Percentiles rank a stretch among this genome's conserved stretches.
Evolutionary conservation across 2,888 invertebrate species (phyloP).

Genomic region (Harpagoxenus sublaevis): DNA sequence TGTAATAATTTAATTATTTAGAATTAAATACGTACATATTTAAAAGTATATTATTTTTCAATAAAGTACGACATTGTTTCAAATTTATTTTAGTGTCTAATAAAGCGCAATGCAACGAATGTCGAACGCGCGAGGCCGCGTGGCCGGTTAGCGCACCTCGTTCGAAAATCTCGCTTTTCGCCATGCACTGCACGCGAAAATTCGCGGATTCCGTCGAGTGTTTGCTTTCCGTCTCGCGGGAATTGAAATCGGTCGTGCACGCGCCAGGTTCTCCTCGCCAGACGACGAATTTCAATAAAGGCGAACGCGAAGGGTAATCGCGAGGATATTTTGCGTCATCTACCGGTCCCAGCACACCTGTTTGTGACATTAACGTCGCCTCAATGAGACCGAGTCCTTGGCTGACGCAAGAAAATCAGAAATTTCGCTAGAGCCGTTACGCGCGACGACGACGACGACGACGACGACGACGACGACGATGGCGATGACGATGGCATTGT

Average conservation of each 20-base stretch:
- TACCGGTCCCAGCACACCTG: slow-evolving; percentile 83
- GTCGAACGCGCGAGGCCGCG: background rate
- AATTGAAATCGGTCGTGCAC: background rate
- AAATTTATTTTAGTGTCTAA: background rate
- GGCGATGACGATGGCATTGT: background rate
- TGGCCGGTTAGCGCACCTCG: background rate
- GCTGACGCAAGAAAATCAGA: slow-evolving; percentile 84
- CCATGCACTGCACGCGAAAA: background rate
- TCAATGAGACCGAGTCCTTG: slow-evolving; percentile 81
- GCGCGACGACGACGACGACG: background rate
- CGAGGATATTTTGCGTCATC: slow-evolving; percentile 83
- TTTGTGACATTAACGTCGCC: slow-evolving; percentile 76
- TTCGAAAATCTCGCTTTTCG: background rate
- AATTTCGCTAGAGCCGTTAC: slow-evolving; percentile 81
- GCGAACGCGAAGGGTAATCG: slow-evolving; percentile 74
- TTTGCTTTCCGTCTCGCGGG: background rate
- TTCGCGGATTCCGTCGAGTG: background rate
- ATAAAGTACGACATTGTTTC: too few relatives aligned
- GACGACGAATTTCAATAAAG: slow-evolving; percentile 64
- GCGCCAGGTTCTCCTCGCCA: background rate
- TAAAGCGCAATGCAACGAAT: background rate
- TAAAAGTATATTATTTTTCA: background rate
- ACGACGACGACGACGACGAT: background rate
- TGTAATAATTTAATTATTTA: background rate
- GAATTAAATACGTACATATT: background rate